Percentiles rank a stretch among this genome's conserved stretches.
These are phyloP conservation scores for Synanthedon andrenaeformis DNA, from an alignment of 2,888 invertebrate genomes.

Conservation along the genomic window DNA sequence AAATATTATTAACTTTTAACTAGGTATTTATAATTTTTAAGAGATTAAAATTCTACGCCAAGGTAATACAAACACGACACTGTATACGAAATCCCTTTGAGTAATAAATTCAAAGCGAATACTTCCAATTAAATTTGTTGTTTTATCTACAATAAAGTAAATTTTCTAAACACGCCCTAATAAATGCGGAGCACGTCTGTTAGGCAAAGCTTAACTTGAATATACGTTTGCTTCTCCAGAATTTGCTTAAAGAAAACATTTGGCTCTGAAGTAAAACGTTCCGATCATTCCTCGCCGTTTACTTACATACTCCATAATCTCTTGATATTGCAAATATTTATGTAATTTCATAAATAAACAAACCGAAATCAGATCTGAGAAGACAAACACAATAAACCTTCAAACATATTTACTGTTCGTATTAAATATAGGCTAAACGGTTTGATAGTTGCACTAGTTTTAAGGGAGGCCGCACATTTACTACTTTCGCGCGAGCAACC, in stretches of 20 bases:
- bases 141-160: no score
- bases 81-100: no score
- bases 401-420: slow-evolving; percentile 4
- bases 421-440: slow-evolving; percentile 7
- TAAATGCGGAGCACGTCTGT: neutral
- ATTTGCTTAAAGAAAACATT: neutral
- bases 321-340: slow-evolving; percentile 2
- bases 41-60: no score
- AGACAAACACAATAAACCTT: slow-evolving; percentile 1
- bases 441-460: slow-evolving; percentile 5
- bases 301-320: neutral
- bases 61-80: no score
- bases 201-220: neutral
- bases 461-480: neutral
- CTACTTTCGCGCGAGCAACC: no score
- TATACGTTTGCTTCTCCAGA: neutral
- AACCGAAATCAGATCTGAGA: slow-evolving; percentile 5
- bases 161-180: no score
- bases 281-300: no score
- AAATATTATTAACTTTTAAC: no score
- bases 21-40: no score
- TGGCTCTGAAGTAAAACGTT: no score
- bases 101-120: no score
- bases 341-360: slow-evolving; percentile 5
- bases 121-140: no score